Base-by-base conservation (phyloP, 2,888 invertebrate species). In the Platycheirus rosarum region DNA sequence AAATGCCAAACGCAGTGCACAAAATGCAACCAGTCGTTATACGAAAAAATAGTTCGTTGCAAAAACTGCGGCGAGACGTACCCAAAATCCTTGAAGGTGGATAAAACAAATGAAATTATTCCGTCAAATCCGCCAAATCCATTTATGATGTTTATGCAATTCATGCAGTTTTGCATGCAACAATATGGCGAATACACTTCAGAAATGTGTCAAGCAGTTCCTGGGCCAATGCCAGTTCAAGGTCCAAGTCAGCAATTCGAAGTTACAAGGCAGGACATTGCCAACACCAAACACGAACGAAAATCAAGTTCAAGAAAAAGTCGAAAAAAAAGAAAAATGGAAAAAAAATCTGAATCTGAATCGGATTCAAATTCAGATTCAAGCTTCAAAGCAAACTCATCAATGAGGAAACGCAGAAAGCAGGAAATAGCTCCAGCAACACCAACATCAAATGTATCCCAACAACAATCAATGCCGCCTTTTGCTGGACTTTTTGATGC, bases 1-100 rank as follows among this genome's bases (percentile, higher is more conserved):
- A 85, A 88, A 42, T 90, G 90, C 49, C 87, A 87, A 85, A 88
- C 87, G 87, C 88, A 89, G 18, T 90, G 90, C 63, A 86, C 86
- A 16, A 90, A 90, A 35, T 90, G 90, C 14, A 89, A 86, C 7
- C 89, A 90, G 46, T 87, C 85, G 1, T 88, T 89, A 0, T 90
- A 90, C 44, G 85, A 88, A 53, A 88, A 88, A 84, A 88, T 87
- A 86, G 88, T 89, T 13, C n/a, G n/a, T n/a, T 90, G 90, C 66
- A 86, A 88, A 20, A 89, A 88, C 32, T 90, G 90, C 55, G 87
- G 88, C 0, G 87, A 85, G 0, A 86, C 86, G 0, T 77, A 82
- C 9, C 0, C 87, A 88, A 40, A 40, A 13, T 7, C 37, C 6
- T 13, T 14, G 26, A 57, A 37, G 11, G 14, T 6, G n/a, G 87